Evolutionary conservation across 2,113 vertebrate species (phyloP).

Genomic region (Trematocara stigmaticum): DNA sequence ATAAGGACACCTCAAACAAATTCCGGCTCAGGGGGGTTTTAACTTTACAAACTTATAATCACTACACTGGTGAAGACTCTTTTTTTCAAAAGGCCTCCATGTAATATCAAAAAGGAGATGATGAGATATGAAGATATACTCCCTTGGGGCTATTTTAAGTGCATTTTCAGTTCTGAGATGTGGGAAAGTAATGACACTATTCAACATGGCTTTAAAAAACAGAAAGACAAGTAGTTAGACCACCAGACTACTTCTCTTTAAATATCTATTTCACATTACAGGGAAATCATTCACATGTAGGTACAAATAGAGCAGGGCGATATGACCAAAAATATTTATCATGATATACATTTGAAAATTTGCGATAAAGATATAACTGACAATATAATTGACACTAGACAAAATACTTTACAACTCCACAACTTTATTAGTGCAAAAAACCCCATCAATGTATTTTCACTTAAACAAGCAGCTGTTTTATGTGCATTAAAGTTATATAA

Average conservation of each 20-base stretch:
- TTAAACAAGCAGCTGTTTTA: no score
- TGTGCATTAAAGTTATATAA: no score
- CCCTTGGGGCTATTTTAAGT: neutral
- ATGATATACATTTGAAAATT: no score
- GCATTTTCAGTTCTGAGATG: neutral
- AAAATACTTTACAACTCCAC: no score
- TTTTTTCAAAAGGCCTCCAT: neutral
- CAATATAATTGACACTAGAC: no score
- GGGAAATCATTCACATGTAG: neutral
- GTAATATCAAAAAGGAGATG: neutral
- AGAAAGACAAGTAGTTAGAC: neutral
- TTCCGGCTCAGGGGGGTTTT: neutral
- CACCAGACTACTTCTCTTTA: neutral
- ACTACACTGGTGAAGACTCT: neutral
- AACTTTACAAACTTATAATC: neutral
- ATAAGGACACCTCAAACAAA: neutral
- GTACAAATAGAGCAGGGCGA: neutral
- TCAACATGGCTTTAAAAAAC: neutral
- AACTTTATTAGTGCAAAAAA: no score
- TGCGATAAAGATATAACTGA: no score
- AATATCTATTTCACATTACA: neutral
- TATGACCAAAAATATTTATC: no score
- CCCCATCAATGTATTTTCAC: no score
- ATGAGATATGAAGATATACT: neutral
- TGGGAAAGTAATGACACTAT: neutral